Conservation (phyloP, 92 coral and sea anemone species). For the Anthopleura xanthogrammica region DNA sequence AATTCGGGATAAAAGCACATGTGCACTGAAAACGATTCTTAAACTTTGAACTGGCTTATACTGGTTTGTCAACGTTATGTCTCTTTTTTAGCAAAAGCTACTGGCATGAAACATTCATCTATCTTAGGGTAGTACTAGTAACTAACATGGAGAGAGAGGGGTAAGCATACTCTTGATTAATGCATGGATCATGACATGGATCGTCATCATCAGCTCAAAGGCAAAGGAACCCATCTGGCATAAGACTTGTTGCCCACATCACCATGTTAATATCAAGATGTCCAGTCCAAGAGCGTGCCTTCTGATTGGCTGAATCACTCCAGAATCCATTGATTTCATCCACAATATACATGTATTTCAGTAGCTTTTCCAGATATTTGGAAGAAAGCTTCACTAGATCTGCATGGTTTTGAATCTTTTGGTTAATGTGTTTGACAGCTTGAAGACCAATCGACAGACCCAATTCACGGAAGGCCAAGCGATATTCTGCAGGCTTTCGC, state of each 20-base stretch:
- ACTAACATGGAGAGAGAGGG: background rate
- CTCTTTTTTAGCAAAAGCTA: background rate
- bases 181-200: too few species aligned
- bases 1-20: too few species aligned
- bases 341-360: constrained; percentile 32
- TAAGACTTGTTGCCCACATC: constrained; percentile 65
- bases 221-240: constrained; percentile 53
- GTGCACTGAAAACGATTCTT: too few species aligned
- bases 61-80: background rate
- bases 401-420: constrained; percentile 30
- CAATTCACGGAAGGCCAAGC: constrained; percentile 66
- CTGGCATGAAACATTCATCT: too few species aligned
- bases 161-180: background rate
- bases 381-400: constrained; percentile 34
- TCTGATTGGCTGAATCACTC: constrained; percentile 54
- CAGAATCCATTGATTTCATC: constrained; percentile 52
- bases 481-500: constrained; percentile 49
- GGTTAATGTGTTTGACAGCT: constrained; percentile 45
- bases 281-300: constrained; percentile 51
- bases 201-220: background rate
- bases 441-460: constrained; percentile 63
- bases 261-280: constrained; percentile 72
- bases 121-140: too few species aligned
- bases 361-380: constrained; percentile 26
- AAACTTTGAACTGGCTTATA: too few species aligned